Percentiles rank a stretch among this genome's conserved stretches.
Evolutionary conservation across 2,113 vertebrate genomes (phyloP).

Genomic region (Megalops atlanticus): DNA sequence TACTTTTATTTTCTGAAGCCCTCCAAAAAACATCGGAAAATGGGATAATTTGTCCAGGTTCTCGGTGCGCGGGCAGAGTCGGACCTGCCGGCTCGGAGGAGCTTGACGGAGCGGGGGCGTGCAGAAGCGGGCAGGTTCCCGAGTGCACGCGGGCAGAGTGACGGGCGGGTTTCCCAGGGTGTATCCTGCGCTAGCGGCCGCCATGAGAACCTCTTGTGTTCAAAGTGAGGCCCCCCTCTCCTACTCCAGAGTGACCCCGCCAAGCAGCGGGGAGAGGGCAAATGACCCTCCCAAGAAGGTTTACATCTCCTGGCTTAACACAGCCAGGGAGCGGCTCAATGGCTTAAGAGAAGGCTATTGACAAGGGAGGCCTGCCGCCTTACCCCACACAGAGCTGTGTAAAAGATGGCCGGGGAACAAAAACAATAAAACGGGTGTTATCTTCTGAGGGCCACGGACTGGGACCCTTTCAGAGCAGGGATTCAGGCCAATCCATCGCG

Average conservation of each 20-base stretch:
- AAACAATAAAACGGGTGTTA: constrained; percentile 22
- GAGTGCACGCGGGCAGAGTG: no score
- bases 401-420: neutral
- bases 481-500: neutral
- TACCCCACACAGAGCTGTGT: constrained; percentile 23
- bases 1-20: no score
- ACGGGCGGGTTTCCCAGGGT: neutral
- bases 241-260: neutral
- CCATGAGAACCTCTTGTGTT: constrained; percentile 28
- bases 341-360: constrained; percentile 30
- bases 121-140: neutral
- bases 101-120: neutral
- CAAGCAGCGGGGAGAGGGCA: constrained; percentile 4
- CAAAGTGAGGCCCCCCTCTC: constrained; percentile 22
- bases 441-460: neutral
- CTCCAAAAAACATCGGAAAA: no score
- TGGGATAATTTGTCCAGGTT: no score
- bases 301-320: constrained; percentile 34
- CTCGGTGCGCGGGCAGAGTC: neutral
- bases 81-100: neutral
- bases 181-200: neutral
- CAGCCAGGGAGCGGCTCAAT: constrained; percentile 21
- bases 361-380: neutral
- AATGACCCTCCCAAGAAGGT: constrained; percentile 16
- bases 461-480: neutral